phyloP scores from a whole-genome alignment of 2,888 invertebrate species.

The Heliconius aoede region DNA sequence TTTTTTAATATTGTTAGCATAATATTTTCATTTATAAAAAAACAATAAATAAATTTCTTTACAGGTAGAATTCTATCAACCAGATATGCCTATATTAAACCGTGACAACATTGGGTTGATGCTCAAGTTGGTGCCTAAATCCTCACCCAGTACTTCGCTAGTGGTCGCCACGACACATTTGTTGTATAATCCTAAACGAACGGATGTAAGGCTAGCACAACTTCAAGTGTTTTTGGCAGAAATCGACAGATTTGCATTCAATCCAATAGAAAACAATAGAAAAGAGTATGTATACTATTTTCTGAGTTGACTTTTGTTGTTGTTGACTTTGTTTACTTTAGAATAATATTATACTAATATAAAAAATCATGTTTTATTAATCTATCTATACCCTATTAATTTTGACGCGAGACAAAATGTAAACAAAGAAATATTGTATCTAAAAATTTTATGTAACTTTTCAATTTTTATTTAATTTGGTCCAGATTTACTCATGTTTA shows the following conservation, averaged over 20 bases:
- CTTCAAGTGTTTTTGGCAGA: conserved; percentile 92
- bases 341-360: background rate
- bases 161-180: conserved; percentile 97
- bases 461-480: no score
- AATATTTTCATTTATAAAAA: no score
- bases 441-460: no score
- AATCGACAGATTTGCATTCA: conserved; percentile 90
- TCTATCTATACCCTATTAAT: background rate
- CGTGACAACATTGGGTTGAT: conserved; percentile 95
- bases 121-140: conserved; percentile 86
- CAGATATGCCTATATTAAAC: conserved; percentile 86
- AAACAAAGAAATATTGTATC: no score
- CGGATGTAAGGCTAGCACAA: conserved; percentile 96
- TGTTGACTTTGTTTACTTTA: background rate
- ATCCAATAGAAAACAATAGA: conserved; percentile 59
- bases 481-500: no score
- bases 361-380: background rate
- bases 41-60: conserved; percentile 45
- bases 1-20: no score
- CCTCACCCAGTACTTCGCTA: conserved; percentile 79
- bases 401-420: no score
- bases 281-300: conserved; percentile 55
- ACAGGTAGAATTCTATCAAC: conserved; percentile 86
- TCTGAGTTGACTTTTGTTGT: background rate
- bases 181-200: conserved; percentile 94